Base-by-base conservation (phyloP, 2,797 vertebrate species). In the Pelobates cultripes region DNA sequence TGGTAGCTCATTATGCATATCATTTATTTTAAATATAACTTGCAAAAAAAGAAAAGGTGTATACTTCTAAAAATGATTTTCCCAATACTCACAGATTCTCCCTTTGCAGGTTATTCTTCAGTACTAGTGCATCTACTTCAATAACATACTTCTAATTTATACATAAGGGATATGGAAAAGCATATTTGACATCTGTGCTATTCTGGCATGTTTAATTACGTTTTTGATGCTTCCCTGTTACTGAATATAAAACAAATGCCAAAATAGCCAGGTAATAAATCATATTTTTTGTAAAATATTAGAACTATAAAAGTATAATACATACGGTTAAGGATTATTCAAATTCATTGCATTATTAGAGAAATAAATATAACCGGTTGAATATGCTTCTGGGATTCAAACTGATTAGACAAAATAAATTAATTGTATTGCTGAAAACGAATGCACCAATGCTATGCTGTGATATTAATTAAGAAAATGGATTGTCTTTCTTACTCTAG, bases 141-240 rank as follows among this genome's bases (percentile, higher is more conserved):
- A 57, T 12, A 57, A 57, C 55, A 57, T 57, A 57, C 55, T 57
- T 64, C 6, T 64, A 64, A 64, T 64, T 64, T 40, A 64, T 40
- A 64, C 61, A 64, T 64, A 28, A 64, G 61, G 61, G 61, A 57
- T 15, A 57, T 57, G 55, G 55, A 64, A 40, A 40, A 7, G 17
- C 61, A 64, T 40, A 64, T 28, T 64, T 40, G 28, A 64, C 61
- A 64, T 64, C 61, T 64, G 61, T 64, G 61, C 61, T 28, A 64
- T 7, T 40, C 61, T 64, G 61, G 61, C 28, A 64, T 57, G 55
- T 57, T 57, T 57, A 57, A 57, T 57, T 57, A 57, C 4, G 10
- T 28, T 17, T 64, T 64, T 40, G n/a, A 64, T 64, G 28, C n/a
- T 64, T 64, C 17, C 5, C 3, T 40, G 61, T 64, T 64, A 40